phyloP scores from a whole-genome alignment of 2,113 vertebrate species.

The Scomber scombrus region DNA sequence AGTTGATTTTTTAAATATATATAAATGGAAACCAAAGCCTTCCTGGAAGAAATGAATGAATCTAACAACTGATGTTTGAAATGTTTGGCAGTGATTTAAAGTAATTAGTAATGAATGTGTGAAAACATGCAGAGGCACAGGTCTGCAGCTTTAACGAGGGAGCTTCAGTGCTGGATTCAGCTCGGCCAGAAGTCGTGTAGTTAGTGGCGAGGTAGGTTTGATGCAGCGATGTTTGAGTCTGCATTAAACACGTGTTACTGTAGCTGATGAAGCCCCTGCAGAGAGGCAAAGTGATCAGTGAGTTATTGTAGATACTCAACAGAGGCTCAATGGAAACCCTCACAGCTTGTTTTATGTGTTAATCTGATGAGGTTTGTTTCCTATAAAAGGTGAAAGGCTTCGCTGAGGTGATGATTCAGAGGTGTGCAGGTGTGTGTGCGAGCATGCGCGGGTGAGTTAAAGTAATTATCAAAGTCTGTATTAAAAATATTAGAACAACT shows the following conservation, averaged over 20 bases:
- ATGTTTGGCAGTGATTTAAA: neutral
- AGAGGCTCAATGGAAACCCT: neutral
- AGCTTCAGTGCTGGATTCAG: constrained; percentile 10
- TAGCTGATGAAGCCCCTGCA: neutral
- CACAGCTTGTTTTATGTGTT: neutral
- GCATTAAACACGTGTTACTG: neutral
- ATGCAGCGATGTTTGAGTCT: constrained; percentile 36
- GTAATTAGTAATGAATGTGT: neutral
- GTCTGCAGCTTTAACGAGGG: constrained; percentile 23
- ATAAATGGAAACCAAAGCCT: neutral
- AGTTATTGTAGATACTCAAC: constrained; percentile 8
- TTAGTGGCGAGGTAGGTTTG: constrained; percentile 54
- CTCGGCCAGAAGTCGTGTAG: constrained; percentile 7
- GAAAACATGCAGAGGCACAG: constrained; percentile 12
- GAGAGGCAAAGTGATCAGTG: constrained; percentile 16
- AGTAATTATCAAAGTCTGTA: constrained; percentile 46
- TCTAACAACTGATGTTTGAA: neutral
- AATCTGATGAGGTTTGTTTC: constrained; percentile 3
- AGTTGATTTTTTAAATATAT: neutral
- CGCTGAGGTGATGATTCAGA: too few species aligned
- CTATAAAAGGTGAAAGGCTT: too few species aligned
- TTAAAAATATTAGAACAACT: constrained; percentile 48
- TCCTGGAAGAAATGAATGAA: neutral
- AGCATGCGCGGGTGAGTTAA: constrained; percentile 23
- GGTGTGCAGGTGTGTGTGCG: constrained; percentile 23